Evolutionary conservation across 1,140 invertebrate genomes (phyloP), one percentile per base, ranked within the genome.

Genomic region (roundworm (Caenorhabditis elegans)): DNA sequence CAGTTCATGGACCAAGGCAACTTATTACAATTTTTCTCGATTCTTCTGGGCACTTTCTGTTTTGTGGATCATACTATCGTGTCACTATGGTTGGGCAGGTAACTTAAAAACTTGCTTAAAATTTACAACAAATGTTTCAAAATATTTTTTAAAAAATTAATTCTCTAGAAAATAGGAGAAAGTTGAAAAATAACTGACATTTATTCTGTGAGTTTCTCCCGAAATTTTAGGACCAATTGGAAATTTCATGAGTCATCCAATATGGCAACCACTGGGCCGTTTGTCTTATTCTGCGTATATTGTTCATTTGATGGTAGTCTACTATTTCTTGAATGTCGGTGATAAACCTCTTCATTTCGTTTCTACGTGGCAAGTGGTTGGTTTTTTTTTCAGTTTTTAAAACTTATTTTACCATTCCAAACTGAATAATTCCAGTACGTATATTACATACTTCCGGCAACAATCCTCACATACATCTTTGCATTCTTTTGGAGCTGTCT

Each of bases 201-300:
- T 17, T 22, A n/a, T n/a, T n/a, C n/a, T n/a, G n/a, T n/a, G n/a
- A n/a, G n/a, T n/a, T n/a, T n/a, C n/a, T n/a, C n/a, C n/a, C n/a
- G n/a, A n/a, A n/a, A n/a, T 1, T 81, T 24, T 43, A 82, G 80
- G 82, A 28, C 82, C 82, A 15, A 83, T 83, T 19, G 76, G 34
- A 15, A 81, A 82, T 15, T 76, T 83, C 26, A 83, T 83, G 82
- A 49, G 49, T 13, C 79, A 80, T 34, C 78, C 78, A 0, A 48
- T 83, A 13, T 83, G 78, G 60, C 78, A 75, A n/a, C 82, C 82
- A 17, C 48, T 83, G 1, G 78, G 82, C 8, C 43, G 82, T 3
- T 31, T 83, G 1, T 82, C 79, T 0, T 83, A 82, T 48, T 80
- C 46, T 22, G 82, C 82, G 3, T 83, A 83, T 36, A 34, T 83